Conservation (phyloP, 2,113 vertebrate species). For the Egretta garzetta region DNA sequence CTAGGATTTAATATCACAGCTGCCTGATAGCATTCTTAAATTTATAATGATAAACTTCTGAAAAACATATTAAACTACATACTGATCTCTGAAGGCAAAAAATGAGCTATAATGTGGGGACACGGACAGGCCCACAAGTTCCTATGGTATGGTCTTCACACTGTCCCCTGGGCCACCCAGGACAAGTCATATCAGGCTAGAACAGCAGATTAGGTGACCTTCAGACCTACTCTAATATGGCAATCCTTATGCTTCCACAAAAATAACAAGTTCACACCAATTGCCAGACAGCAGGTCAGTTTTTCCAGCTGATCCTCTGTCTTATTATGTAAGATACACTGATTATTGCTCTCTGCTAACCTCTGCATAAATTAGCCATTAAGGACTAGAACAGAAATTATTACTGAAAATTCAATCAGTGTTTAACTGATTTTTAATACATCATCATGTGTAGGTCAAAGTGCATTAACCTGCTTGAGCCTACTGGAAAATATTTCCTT, state of each 20-base stretch:
- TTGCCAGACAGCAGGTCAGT: not conserved
- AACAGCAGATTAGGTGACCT: not conserved
- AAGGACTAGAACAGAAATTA: not conserved
- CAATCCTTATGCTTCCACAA: not conserved
- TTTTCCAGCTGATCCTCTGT: conserved; percentile 24
- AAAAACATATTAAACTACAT: not conserved
- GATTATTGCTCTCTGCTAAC: not conserved
- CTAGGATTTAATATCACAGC: not conserved
- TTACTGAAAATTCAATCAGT: conserved; percentile 31
- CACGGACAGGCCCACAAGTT: not conserved
- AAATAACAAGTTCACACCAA: not conserved
- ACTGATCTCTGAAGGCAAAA: not conserved
- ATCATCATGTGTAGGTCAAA: not conserved
- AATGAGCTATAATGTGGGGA: not conserved
- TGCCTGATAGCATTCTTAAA: not conserved
- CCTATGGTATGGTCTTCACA: not conserved
- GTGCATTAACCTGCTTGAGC: not conserved
- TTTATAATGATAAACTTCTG: not conserved
- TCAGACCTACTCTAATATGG: not conserved
- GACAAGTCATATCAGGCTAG: not conserved
- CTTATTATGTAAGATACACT: not conserved
- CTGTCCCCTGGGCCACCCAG: not conserved
- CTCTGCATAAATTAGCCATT: conserved; percentile 30
- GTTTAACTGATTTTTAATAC: not conserved
- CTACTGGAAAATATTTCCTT: not conserved